phyloP scores from a whole-genome alignment of 2,113 vertebrate species.

The Patagioenas fasciata region DNA sequence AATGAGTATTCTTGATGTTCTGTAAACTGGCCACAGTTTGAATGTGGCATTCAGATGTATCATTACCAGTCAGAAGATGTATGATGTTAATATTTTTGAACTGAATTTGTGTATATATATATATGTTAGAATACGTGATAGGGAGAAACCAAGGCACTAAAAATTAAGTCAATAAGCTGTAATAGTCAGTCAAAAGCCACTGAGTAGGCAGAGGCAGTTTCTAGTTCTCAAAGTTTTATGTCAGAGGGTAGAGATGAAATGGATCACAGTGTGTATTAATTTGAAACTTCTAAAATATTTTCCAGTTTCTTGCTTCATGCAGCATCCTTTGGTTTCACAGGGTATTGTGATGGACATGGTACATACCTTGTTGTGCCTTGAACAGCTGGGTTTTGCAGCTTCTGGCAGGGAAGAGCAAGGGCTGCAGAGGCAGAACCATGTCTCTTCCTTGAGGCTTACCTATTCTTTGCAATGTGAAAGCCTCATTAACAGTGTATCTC shows the following conservation, averaged over 20 bases:
- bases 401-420: too few relatives aligned
- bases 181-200: background rate
- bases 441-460: too few relatives aligned
- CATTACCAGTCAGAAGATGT: background rate
- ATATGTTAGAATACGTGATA: background rate
- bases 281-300: background rate
- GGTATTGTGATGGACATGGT: too few relatives aligned
- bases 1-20: background rate
- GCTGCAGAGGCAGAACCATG: too few relatives aligned
- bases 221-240: background rate
- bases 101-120: background rate
- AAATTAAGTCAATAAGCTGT: background rate
- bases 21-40: background rate
- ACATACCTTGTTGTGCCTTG: too few relatives aligned
- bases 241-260: background rate
- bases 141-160: background rate
- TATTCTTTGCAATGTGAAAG: too few relatives aligned
- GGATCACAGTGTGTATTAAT: background rate
- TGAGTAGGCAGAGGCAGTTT: background rate
- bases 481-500: too few relatives aligned
- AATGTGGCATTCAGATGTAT: background rate
- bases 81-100: background rate
- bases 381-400: too few relatives aligned
- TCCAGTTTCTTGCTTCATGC: background rate
- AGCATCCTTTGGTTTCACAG: background rate